Percentiles rank a stretch among this genome's conserved stretches.
These are phyloP conservation scores for Caenorhabditis tropicalis DNA, from an alignment of 1,140 invertebrate genomes.

Conservation along the genomic window DNA sequence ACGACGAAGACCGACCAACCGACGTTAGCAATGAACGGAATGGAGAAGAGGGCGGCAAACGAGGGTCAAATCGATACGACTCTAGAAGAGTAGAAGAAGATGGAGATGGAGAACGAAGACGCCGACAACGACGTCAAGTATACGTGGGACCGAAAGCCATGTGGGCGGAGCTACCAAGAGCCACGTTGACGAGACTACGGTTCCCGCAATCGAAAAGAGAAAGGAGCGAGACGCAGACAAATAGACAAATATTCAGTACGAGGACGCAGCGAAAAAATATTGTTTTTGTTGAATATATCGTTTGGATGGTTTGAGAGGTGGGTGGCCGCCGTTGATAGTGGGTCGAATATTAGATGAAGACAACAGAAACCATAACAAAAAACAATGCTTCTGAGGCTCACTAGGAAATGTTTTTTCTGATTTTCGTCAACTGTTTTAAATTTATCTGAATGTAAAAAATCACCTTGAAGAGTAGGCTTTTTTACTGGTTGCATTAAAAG, in stretches of 20 bases:
- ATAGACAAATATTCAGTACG: background rate
- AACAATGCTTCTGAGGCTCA: too few relatives aligned
- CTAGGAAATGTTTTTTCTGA: too few relatives aligned
- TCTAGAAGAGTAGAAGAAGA: conserved; percentile 11
- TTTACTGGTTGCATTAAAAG: background rate
- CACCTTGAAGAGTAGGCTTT: background rate
- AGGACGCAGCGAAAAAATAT: background rate
- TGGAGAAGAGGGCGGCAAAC: conserved; percentile 28
- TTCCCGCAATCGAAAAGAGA: background rate
- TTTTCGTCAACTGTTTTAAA: too few relatives aligned
- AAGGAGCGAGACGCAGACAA: background rate
- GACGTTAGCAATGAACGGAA: conserved; percentile 39
- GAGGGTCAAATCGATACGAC: conserved; percentile 34
- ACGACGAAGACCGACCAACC: conserved; percentile 36
- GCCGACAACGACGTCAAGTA: background rate
- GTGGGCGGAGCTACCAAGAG: background rate
- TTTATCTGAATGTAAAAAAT: too few relatives aligned
- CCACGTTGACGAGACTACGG: background rate
- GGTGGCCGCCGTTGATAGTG: background rate
- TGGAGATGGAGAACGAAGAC: background rate
- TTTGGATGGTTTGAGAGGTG: background rate
- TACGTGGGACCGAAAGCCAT: background rate
- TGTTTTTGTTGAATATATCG: background rate
- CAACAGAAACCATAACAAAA: background rate
- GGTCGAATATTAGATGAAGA: background rate